Evolutionary conservation across 2,113 vertebrate genomes (phyloP).

Genomic region (Passer domesticus): DNA sequence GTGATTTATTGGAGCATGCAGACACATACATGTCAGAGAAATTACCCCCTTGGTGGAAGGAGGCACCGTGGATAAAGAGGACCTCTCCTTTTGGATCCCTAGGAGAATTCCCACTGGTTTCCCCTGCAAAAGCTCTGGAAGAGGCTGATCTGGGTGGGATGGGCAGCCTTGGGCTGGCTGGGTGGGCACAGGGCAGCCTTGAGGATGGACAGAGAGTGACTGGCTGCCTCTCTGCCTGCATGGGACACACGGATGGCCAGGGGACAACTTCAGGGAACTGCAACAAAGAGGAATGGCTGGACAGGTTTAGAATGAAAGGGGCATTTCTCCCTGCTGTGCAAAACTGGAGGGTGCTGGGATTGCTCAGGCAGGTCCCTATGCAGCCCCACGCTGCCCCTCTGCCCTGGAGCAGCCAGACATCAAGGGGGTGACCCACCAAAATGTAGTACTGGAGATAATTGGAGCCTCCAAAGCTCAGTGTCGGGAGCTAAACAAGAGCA

Average conservation of each 20-base stretch:
- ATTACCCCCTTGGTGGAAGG: background rate
- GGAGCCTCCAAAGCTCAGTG: background rate
- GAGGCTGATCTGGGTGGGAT: background rate
- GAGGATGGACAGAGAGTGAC: background rate
- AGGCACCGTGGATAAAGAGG: background rate
- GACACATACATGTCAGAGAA: background rate
- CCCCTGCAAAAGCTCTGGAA: background rate
- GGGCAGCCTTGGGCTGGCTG: too few relatives aligned
- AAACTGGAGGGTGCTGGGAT: background rate
- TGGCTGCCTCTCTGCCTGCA: accelerated
- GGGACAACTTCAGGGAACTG: accelerated
- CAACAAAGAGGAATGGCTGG: background rate
- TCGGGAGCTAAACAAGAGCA: background rate
- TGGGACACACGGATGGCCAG: accelerated
- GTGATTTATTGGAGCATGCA: background rate
- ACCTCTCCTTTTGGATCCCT: background rate
- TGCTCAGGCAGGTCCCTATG: background rate
- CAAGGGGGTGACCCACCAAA: background rate
- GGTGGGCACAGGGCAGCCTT: accelerated
- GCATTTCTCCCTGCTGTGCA: background rate
- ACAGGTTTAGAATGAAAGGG: background rate
- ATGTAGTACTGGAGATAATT: background rate
- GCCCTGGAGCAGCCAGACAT: background rate
- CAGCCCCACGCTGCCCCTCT: background rate
- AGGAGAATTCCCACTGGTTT: background rate